A percentile compares a stretch with the other conserved stretches of the same genome.
These are phyloP conservation scores for Drosophila testacea DNA, from an alignment of 2,888 invertebrate species.

Conservation along the genomic window DNA sequence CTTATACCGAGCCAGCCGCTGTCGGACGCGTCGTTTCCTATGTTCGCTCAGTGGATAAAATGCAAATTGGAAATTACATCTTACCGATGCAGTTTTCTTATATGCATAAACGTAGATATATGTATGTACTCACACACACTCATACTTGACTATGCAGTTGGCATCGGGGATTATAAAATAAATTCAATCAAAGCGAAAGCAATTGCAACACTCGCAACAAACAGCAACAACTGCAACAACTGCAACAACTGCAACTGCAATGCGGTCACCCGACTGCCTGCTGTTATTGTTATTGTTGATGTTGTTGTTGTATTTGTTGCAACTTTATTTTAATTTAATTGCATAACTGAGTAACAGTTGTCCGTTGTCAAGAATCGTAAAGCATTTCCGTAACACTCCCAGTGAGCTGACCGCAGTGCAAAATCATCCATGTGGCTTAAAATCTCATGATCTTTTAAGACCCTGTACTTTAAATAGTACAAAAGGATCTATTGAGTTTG, in stretches of 20 bases:
- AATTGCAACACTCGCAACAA: conserved; percentile 71
- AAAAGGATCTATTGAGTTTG: too few relatives aligned
- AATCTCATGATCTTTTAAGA: conserved; percentile 22
- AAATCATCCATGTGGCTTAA: not conserved
- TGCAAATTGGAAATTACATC: conserved; percentile 76
- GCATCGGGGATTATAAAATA: conserved; percentile 77
- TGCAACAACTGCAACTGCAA: conserved; percentile 59
- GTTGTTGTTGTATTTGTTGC: conserved; percentile 42
- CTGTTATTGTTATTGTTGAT: conserved; percentile 43
- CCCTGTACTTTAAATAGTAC: not conserved
- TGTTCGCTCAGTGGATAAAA: conserved; percentile 57
- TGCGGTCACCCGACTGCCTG: conserved; percentile 57
- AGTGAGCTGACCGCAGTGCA: conserved; percentile 7
- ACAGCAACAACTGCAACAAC: conserved; percentile 37
- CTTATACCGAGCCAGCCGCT: conserved; percentile 31
- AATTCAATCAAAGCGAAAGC: conserved; percentile 81
- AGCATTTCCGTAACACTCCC: conserved; percentile 64
- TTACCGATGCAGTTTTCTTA: conserved; percentile 58
- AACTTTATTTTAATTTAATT: conserved; percentile 75
- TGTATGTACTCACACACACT: conserved; percentile 19
- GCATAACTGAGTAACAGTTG: conserved; percentile 71
- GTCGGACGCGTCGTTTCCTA: conserved; percentile 71
- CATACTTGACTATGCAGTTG: conserved; percentile 55
- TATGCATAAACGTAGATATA: conserved; percentile 48
- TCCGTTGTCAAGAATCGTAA: conserved; percentile 74